Evolutionary conservation across 1,140 invertebrate species (phyloP).

Genomic region (Pseudomyrmex flavicornis): DNA sequence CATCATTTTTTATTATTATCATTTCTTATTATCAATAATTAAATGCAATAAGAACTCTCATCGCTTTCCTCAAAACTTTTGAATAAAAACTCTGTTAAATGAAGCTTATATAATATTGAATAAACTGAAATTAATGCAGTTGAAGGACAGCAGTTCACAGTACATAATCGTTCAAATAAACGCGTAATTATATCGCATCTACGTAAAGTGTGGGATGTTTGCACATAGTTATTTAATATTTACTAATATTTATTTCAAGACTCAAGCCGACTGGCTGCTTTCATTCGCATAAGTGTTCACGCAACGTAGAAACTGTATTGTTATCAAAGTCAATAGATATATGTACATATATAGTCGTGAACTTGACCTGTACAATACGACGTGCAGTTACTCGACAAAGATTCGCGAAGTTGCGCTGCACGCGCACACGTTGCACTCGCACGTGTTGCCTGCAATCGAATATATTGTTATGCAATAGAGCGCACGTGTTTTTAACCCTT

Average conservation of each 20-base stretch:
- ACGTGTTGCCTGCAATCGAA: conserved; percentile 3
- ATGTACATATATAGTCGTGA: background rate
- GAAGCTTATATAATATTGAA: no score
- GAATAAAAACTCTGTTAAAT: no score
- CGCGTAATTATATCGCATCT: no score
- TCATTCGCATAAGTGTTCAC: background rate
- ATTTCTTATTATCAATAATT: background rate
- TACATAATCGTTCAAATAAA: no score
- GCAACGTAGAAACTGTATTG: background rate
- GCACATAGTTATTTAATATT: background rate
- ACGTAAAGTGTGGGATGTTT: background rate
- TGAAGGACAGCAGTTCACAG: no score
- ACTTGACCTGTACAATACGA: conserved; percentile 11
- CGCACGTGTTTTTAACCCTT: background rate
- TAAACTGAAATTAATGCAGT: no score
- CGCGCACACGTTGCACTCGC: background rate
- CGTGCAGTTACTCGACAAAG: background rate
- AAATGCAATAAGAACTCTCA: no score
- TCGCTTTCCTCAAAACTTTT: no score
- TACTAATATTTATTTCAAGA: background rate
- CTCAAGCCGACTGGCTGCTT: background rate
- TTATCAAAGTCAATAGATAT: conserved; percentile 8
- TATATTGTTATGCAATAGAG: background rate
- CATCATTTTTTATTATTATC: background rate
- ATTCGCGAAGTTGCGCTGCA: background rate